Evolutionary conservation across 2,113 vertebrate genomes (phyloP).

Genomic region (Tauraco erythrolophus): DNA sequence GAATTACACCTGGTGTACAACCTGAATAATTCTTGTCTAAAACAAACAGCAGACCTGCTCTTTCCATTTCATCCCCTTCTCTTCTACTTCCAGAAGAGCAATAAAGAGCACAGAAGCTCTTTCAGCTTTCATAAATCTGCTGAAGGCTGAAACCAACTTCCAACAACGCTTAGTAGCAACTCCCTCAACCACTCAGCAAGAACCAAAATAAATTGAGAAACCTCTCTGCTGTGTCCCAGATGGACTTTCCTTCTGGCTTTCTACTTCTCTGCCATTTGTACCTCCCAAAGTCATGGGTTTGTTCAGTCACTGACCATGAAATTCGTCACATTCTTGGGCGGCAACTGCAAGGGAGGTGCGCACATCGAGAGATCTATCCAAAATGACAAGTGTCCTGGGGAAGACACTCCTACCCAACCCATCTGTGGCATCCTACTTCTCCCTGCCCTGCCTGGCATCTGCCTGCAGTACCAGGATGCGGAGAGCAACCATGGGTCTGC

Average conservation of each 20-base stretch:
- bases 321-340: neutral
- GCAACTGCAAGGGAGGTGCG: neutral
- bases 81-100: neutral
- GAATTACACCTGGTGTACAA: neutral
- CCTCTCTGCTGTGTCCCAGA: neutral
- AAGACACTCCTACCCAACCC: neutral
- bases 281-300: neutral
- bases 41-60: neutral
- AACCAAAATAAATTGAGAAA: neutral
- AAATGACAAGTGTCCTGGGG: neutral
- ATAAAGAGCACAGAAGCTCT: neutral
- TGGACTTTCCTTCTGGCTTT: neutral
- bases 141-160: neutral
- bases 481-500: neutral
- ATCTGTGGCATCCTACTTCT: neutral
- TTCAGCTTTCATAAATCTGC: neutral
- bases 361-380: rapidly evolving
- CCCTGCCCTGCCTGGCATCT: neutral
- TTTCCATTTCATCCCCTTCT: neutral
- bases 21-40: neutral
- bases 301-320: neutral
- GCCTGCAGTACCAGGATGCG: neutral
- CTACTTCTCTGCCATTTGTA: neutral
- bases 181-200: neutral
- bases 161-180: neutral